These are phyloP conservation scores for Coptodon bakossiorum DNA, from an alignment of 2,113 vertebrate species.

Conservation along the genomic window DNA sequence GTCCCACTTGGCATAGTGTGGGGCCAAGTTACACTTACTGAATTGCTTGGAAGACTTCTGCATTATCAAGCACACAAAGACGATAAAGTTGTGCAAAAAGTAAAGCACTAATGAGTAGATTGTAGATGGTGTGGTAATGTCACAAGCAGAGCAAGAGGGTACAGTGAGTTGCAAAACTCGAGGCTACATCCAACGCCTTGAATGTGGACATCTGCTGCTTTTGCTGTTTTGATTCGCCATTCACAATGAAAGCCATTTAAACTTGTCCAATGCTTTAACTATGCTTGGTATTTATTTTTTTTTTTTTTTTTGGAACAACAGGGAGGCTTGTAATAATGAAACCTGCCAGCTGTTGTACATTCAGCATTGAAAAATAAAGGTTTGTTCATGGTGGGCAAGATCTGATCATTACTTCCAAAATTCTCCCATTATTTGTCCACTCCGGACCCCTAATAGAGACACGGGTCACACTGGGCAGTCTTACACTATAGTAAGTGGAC, in stretches of 20 bases:
- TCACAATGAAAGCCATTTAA: neutral
- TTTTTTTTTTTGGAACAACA: neutral
- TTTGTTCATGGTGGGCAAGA: neutral
- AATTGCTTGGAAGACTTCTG: neutral
- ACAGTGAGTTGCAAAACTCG: neutral
- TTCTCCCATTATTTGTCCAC: constrained; percentile 9
- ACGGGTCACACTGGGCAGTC: neutral
- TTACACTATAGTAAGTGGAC: neutral
- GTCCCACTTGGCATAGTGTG: neutral
- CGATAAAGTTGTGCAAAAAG: neutral
- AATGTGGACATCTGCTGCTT: neutral
- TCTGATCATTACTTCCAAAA: constrained; percentile 35
- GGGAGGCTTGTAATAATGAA: constrained; percentile 8
- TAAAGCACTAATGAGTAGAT: neutral
- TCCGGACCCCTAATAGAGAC: constrained; percentile 1
- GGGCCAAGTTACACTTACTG: neutral
- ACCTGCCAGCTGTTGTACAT: constrained; percentile 4
- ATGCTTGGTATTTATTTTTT: neutral
- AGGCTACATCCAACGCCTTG: neutral
- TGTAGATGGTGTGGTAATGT: neutral
- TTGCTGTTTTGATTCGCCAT: neutral
- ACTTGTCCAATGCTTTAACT: neutral
- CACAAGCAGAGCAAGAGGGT: neutral
- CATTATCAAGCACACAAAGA: neutral
- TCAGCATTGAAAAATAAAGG: constrained; percentile 10